Percentiles rank a stretch among this genome's conserved stretches.
Conservation (phyloP, 2,888 invertebrate genomes). For the Eupithecia abbreviata region DNA sequence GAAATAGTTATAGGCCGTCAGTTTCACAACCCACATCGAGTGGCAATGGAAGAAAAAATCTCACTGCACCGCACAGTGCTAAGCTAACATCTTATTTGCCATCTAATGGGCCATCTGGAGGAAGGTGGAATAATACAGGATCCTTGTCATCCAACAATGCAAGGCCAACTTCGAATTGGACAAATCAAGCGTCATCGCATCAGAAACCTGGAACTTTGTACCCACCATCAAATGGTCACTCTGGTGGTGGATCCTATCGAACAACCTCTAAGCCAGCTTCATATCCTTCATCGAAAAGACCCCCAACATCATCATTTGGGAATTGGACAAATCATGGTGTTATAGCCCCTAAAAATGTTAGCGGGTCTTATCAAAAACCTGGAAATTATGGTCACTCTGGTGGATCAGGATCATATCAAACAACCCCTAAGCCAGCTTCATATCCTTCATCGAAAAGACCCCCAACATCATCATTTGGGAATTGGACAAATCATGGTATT, state of each 20-base stretch:
- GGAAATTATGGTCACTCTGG: not conserved
- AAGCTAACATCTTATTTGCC: not conserved
- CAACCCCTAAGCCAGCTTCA: not conserved
- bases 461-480: not conserved
- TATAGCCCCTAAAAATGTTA: not conserved
- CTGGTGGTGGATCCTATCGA: conserved; percentile 3
- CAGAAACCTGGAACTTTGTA: not conserved
- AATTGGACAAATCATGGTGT: not conserved
- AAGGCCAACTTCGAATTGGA: not conserved
- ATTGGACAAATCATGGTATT: not conserved
- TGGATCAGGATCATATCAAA: not conserved
- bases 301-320: not conserved
- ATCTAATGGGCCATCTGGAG: not conserved
- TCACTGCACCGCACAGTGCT: not conserved
- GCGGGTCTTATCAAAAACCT: not conserved
- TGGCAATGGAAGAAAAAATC: conserved; percentile 1
- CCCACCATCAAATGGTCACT: not conserved
- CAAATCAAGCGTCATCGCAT: not conserved
- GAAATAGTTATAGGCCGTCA: not conserved
- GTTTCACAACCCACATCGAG: not conserved
- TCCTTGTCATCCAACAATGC: not conserved
- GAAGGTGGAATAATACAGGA: not conserved
- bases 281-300: not conserved
- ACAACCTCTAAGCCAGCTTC: not conserved
- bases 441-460: not conserved